Base-by-base conservation (phyloP, 1,140 invertebrate species). In the Bombus picipes region DNA sequence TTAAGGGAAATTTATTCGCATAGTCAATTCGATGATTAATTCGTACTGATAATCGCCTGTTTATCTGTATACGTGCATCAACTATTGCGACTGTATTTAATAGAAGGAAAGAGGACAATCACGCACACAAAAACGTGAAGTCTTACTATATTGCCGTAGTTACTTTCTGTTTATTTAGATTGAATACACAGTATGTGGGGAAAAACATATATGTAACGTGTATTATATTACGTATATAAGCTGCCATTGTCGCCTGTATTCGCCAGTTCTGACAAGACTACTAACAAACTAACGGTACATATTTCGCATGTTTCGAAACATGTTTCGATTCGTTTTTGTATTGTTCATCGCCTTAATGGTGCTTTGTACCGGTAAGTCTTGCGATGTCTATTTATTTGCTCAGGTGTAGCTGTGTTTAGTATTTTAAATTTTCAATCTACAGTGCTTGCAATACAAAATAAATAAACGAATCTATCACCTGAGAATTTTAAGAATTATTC, bases 351-450 rank as follows among this genome's bases (percentile, higher is more conserved):
- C 18, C 2, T 15, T 85, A 32, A 13, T 68, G 32, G 47, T 81
- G 59, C 34, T 83, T n/a, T 53, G 3, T 41, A 37, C 59, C n/a
- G 2, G 87, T 89, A 85, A 85, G 47, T 87, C 15, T n/a, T 57
- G 1, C 22, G n/a, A 34, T 12, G 37, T 22, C 12, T 2, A 13
- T 73, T 18, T 47, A 47, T 18, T 47, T 34, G 59, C 3, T 1
- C 10, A 10, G 12, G 12, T n/a, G 59, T n/a, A 28, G 1, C 10
- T 5, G 18, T 22, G 6, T 22, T 53, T 53, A 41, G 47, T 9
- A 28, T 15, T 59, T 2, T 12, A 13, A 10, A 5, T 12, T 47
- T 76, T 12, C n/a, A 65, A 70, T n/a, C 66, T 13, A 3, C 1
- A 0, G 18, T 22, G 18, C 1, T 53, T 18, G 47, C 18, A 53